Evolutionary conservation across 2,888 invertebrate genomes (phyloP).

Genomic region (Zelleria hepariella): DNA sequence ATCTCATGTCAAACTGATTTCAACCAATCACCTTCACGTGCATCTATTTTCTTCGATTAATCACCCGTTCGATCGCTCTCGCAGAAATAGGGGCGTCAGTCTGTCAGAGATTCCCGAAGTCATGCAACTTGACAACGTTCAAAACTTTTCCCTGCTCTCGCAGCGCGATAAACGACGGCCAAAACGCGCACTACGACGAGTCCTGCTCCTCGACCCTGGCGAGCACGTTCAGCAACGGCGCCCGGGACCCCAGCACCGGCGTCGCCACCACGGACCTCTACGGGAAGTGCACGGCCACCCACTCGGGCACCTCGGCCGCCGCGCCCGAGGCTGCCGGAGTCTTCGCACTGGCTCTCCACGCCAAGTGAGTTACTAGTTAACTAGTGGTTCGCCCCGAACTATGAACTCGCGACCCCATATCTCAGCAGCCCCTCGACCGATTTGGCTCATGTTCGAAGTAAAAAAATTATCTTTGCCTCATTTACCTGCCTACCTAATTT

Average conservation of each 20-base stretch:
- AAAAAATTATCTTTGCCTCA: too few relatives aligned
- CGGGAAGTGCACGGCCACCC: constrained; percentile 98
- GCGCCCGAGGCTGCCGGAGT: constrained; percentile 99
- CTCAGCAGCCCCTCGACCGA: too few relatives aligned
- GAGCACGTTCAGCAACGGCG: constrained; percentile 99
- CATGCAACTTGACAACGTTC: neutral
- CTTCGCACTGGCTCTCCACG: constrained; percentile 97
- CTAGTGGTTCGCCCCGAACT: too few relatives aligned
- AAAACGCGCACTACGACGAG: constrained; percentile 99
- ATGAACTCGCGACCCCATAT: too few relatives aligned
- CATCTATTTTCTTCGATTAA: too few relatives aligned
- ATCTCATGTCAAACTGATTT: too few relatives aligned
- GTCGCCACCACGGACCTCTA: constrained; percentile 99
- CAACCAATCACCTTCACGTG: too few relatives aligned
- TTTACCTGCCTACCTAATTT: too few relatives aligned
- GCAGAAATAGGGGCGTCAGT: too few relatives aligned
- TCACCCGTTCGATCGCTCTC: too few relatives aligned
- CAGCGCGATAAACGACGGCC: constrained; percentile 98
- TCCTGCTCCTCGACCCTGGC: constrained; percentile 99
- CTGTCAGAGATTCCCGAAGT: too few relatives aligned
- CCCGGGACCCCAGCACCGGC: constrained; percentile 97
- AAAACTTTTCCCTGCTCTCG: constrained; percentile 3
- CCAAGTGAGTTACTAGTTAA: constrained; percentile 86
- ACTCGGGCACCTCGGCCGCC: constrained; percentile 99
- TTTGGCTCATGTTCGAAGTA: too few relatives aligned